phyloP scores from a whole-genome alignment of 2,888 invertebrate species.

The Euclidia mi region DNA sequence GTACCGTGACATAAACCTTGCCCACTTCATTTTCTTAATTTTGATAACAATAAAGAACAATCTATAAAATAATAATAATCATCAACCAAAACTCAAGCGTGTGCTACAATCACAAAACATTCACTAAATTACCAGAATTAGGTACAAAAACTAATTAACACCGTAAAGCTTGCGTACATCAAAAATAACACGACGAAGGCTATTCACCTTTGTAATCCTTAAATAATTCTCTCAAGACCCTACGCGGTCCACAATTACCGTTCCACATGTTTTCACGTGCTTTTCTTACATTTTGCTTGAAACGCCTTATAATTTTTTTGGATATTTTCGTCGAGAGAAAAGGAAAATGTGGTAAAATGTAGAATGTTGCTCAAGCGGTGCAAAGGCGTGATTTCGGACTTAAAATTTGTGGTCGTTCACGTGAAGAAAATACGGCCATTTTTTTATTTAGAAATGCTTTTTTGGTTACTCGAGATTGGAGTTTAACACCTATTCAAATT shows the following conservation, averaged over 20 bases:
- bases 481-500: too few relatives aligned
- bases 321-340: conserved; percentile 19
- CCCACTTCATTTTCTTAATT: too few relatives aligned
- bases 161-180: conserved; percentile 28
- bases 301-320: conserved; percentile 10
- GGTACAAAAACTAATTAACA: conserved; percentile 7
- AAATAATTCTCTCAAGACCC: conserved; percentile 40
- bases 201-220: conserved; percentile 16
- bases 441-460: too few relatives aligned
- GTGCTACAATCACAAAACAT: too few relatives aligned
- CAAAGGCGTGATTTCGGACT: background rate
- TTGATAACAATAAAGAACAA: too few relatives aligned
- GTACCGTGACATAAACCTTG: too few relatives aligned
- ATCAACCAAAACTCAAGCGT: too few relatives aligned
- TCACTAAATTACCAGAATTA: too few relatives aligned
- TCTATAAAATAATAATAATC: too few relatives aligned
- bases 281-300: conserved; percentile 8
- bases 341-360: conserved; percentile 1
- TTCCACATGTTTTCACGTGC: conserved; percentile 22
- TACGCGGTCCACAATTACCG: conserved; percentile 18
- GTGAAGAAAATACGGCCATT: background rate
- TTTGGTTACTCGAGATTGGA: too few relatives aligned
- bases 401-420: conserved; percentile 5
- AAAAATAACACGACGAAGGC: conserved; percentile 36
- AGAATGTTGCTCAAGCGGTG: background rate